A percentile compares a stretch with the other conserved stretches of the same genome.
Evolutionary conservation across 1,140 invertebrate genomes (phyloP).

Genomic region (Conus betulinus): DNA sequence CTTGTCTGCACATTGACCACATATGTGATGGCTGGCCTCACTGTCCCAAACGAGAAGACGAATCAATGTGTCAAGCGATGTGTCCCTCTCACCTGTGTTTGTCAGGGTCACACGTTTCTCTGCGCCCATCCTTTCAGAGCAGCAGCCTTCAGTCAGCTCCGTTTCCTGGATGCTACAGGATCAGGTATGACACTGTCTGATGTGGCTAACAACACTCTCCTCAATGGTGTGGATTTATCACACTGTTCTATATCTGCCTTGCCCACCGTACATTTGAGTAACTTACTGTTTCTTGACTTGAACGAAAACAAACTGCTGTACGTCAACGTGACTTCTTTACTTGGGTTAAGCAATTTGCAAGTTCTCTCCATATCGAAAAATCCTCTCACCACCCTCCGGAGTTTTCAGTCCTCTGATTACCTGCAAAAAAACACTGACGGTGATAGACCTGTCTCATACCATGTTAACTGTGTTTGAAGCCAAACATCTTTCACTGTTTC

Average conservation of each 20-base stretch:
- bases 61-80: slow-evolving; percentile 20
- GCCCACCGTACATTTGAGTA: neutral
- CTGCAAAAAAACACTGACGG: neutral
- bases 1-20: slow-evolving; percentile 26
- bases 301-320: no score
- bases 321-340: slow-evolving; percentile 2
- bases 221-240: neutral
- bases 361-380: slow-evolving; percentile 24
- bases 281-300: slow-evolving; percentile 20
- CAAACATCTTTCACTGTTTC: slow-evolving; percentile 1
- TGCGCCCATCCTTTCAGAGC: neutral
- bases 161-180: slow-evolving; percentile 7
- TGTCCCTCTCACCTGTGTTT: slow-evolving; percentile 50
- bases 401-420: neutral
- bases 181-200: neutral
- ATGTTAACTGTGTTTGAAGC: neutral
- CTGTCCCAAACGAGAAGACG: slow-evolving; percentile 41
- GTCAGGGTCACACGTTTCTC: slow-evolving; percentile 1
- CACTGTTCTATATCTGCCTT: neutral
- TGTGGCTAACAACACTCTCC: neutral
- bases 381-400: neutral
- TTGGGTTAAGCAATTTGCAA: slow-evolving; percentile 19
- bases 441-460: slow-evolving; percentile 14
- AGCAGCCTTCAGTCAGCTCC: neutral
- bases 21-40: slow-evolving; percentile 24